Percentiles rank a stretch among this genome's conserved stretches.
Conservation (phyloP, 92 coral and sea anemone genomes). For the Bergia puertoricense region DNA sequence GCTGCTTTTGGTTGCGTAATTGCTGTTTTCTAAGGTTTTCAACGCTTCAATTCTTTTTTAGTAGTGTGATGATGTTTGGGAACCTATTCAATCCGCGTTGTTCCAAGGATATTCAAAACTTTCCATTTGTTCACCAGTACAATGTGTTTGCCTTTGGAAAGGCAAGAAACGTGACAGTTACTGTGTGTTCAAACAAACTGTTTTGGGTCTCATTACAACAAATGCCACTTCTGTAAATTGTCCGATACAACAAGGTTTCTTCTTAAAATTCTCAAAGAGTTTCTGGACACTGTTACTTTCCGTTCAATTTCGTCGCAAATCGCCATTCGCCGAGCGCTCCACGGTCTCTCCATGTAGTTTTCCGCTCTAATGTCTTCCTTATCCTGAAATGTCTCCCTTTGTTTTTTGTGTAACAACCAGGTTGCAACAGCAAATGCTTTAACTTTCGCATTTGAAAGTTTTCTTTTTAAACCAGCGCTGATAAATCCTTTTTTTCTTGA, state of each 20-base stretch:
- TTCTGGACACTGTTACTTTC: constrained; percentile 1
- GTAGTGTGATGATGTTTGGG: neutral
- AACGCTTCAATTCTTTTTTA: neutral
- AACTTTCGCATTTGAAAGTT: neutral
- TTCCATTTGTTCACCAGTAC: neutral
- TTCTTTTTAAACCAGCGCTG: neutral
- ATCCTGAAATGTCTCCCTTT: neutral
- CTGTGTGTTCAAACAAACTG: neutral
- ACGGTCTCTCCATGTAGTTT: constrained; percentile 25
- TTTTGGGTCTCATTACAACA: constrained; percentile 6
- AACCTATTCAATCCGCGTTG: neutral
- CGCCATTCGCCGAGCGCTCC: constrained; percentile 46
- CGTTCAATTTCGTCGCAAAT: constrained; percentile 66
- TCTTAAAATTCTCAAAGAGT: constrained; percentile 45
- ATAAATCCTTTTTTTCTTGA: neutral
- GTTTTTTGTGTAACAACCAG: constrained; percentile 1
- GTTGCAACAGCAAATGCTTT: constrained; percentile 9
- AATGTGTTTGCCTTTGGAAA: neutral
- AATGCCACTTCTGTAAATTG: constrained; percentile 55
- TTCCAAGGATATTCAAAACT: neutral
- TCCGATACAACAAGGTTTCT: constrained; percentile 51
- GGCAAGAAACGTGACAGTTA: neutral
- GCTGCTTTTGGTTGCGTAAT: neutral
- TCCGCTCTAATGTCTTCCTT: neutral
- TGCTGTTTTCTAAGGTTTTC: neutral